phyloP scores from a whole-genome alignment of 2,113 vertebrate genomes.

The Shinisaurus crocodilurus region DNA sequence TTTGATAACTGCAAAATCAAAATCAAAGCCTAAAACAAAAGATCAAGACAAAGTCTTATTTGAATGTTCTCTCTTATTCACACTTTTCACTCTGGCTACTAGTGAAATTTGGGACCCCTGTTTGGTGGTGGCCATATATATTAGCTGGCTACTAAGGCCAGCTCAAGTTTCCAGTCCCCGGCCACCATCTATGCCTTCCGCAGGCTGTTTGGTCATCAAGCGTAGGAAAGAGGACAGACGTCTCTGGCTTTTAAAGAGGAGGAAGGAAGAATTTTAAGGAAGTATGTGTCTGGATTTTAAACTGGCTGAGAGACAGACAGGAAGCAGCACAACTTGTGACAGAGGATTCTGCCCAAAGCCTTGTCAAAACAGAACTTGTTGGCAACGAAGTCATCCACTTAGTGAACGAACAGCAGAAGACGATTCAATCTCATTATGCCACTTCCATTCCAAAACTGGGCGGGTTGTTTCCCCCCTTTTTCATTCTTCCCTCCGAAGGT shows the following conservation, averaged over 20 bases:
- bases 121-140: background rate
- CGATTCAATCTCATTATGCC: constrained; percentile 69
- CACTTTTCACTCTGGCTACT: background rate
- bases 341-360: constrained; percentile 52
- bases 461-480: background rate
- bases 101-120: no score
- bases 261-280: constrained; percentile 52
- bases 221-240: constrained; percentile 65
- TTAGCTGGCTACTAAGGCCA: background rate
- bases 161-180: background rate
- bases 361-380: constrained; percentile 49
- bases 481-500: constrained; percentile 35
- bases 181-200: background rate
- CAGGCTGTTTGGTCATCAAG: constrained; percentile 39
- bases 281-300: constrained; percentile 50
- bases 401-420: constrained; percentile 59
- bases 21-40: background rate
- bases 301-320: constrained; percentile 52
- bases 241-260: constrained; percentile 56
- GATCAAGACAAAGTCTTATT: background rate
- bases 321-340: constrained; percentile 54
- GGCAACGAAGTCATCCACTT: constrained; percentile 57
- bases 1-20: no score
- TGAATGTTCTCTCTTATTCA: background rate
- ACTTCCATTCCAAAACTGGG: constrained; percentile 68